Evolutionary conservation across 2,888 invertebrate genomes (phyloP), one percentile per base, ranked within the genome.

Genomic region (Actias luna): DNA sequence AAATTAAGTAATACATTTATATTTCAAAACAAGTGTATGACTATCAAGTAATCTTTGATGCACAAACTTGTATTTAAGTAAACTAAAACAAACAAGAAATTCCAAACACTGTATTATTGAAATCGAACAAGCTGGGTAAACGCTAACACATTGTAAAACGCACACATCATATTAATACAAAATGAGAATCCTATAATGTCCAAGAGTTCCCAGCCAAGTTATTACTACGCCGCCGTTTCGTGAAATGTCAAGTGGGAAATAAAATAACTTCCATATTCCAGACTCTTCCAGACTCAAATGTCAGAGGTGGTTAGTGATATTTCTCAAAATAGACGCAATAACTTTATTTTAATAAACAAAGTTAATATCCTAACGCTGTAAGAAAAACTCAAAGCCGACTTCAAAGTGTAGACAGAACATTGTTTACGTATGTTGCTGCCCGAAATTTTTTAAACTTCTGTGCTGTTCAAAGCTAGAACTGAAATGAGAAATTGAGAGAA

Each of bases 161-260:
- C n/a, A n/a, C n/a, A 50, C 46, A 25, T 50, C 12, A 25, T 22
- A 25, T 50, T 25, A 50, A 50, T 25, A 50, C 10, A 4, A 4
- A 22, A 12, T 12, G 8, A 22, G 10, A 50, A 50, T 50, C 10
- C 3, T 4, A 50, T 8, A 12, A 50, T 50, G 12, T 22, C 10
- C 25, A 25, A 50, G 46, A 50, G 2, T 4, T 12, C 25, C 25
- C 46, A 50, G 1, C 25, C 25, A 25, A 50, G 12, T 12, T 50
- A 61, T 61, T 55, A 55, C 39, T 14, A 55, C 52, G 46, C 22
- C 12, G 70, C 46, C 61, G 69, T 69, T 72, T 63, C 35, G 65
- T 65, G 55, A 72, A 76, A 73, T 71, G 67, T 60, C 68, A 65
- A 62, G 31, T 59, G 63, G 58, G 55, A 65, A 67, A 61, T 71